Evolutionary conservation across 2,888 invertebrate species (phyloP), one percentile per base, ranked within the genome.

Genomic region (Venustoraphidia nigricollis): DNA sequence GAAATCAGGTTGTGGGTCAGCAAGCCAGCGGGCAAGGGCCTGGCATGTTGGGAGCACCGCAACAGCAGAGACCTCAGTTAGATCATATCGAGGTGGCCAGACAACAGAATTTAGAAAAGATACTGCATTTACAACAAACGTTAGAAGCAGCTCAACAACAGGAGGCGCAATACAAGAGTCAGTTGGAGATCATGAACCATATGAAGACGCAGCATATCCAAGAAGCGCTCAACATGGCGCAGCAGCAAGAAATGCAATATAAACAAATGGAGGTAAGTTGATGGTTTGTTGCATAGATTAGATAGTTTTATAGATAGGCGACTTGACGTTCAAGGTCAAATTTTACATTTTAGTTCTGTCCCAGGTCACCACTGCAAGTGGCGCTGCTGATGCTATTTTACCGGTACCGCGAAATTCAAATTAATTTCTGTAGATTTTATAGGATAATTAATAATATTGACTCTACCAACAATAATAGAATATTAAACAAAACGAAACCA

Each of bases 231-330:
- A 84, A 86, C 59, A 76, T 79, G 9, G 84, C 85, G 0, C 86
- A 87, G 59, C 83, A 84, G 54, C 82, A 83, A 56, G 87, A 88
- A 58, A 79, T 83, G 64, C 86, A 87, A 54, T 86, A 80, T 60
- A 87, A 85, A 58, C 76, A 79, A 57, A 62, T 84, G 41, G 83
- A 84, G 69, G 82, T 79, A 52, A 70, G 64, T 66, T 64, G 50
- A 58, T 56, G 53, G 53, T 46, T 41, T 27, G 5, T 27, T 27
- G 27, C n/a, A n/a, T n/a, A n/a, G n/a, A n/a, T n/a, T n/a, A n/a
- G n/a, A n/a, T n/a, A n/a, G n/a, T n/a, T n/a, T n/a, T n/a, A n/a
- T n/a, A n/a, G n/a, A n/a, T n/a, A n/a, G n/a, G n/a, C n/a, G n/a
- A n/a, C n/a, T n/a, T n/a, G n/a, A n/a, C n/a, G n/a, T n/a, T n/a